Evolutionary conservation across 2,797 vertebrate genomes (phyloP), one percentile per base, ranked within the genome.

Genomic region (Micrastur ruficollis): DNA sequence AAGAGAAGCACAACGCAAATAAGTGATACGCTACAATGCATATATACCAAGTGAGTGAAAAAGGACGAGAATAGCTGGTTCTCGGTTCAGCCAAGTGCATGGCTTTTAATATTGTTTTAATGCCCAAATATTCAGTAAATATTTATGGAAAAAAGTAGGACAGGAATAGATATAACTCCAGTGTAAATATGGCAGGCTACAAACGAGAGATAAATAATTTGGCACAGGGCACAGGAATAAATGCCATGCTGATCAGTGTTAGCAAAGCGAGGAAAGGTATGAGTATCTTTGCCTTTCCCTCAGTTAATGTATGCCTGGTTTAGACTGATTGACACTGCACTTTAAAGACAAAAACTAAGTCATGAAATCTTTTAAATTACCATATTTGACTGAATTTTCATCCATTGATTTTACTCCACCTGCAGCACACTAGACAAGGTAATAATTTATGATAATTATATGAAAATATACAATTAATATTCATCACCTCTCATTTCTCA

Each of bases 381-480:
- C 97, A 75, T 97, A 97, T 98, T 95, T 97, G 95, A 97, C 96
- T 98, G 97, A 96, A 93, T 96, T 98, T 97, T 97, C 96, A 95
- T 96, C 96, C 94, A 93, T 46, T 90, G 97, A 96, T 98, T 97
- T 97, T 93, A 94, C 86, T 98, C 97, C 97, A 98, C 98, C 98
- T 98, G 97, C 98, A 98, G 96, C 76, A 93, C 94, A 96, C 96
- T 91, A 98, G 98, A 98, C 98, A 98, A 98, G 98, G 98, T 98
- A 98, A 98, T 98, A 98, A 98, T 98, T 98, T 98, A 98, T 98
- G 98, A 98, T 98, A 98, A 98, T 98, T 98, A 98, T 98, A 98
- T 98, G 98, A 98, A 98, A 98, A 98, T 98, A 98, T 97, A 98
- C 97, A 98, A 98, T 98, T 98, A 98, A 98, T 98, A 98, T 98